Conservation (phyloP, 2,113 vertebrate genomes). For the Crotalus helleri region DNA sequence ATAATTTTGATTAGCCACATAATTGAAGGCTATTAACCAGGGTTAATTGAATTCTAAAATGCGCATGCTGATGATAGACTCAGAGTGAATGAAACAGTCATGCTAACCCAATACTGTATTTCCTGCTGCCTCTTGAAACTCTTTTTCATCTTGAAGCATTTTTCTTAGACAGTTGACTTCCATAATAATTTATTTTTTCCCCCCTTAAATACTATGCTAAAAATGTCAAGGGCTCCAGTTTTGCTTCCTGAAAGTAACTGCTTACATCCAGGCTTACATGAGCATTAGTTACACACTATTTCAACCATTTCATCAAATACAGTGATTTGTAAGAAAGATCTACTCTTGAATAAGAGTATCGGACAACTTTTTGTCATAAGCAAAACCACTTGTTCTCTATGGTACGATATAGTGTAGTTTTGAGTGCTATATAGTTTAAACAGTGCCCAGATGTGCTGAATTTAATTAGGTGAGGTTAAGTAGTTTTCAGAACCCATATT, state of each 20-base stretch:
- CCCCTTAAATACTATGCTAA: background rate
- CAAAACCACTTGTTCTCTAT: background rate
- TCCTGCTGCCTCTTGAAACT: background rate
- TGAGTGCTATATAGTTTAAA: background rate
- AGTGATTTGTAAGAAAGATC: background rate
- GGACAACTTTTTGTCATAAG: background rate
- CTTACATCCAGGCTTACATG: background rate
- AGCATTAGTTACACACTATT: background rate
- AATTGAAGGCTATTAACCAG: background rate
- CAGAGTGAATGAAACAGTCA: background rate
- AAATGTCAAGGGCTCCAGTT: background rate
- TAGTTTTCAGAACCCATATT: background rate
- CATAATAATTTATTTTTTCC: fast-evolving
- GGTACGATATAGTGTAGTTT: background rate
- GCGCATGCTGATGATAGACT: background rate
- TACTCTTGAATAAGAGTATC: background rate
- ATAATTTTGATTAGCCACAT: background rate
- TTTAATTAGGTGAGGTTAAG: background rate
- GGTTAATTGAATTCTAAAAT: background rate
- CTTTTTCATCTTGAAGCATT: background rate
- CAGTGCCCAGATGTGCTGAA: background rate
- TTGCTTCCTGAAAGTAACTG: background rate
- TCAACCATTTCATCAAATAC: background rate
- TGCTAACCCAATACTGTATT: background rate
- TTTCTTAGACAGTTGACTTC: background rate